phyloP scores from a whole-genome alignment of 1,140 invertebrate species.

The Neomicropteryx cornuta region DNA sequence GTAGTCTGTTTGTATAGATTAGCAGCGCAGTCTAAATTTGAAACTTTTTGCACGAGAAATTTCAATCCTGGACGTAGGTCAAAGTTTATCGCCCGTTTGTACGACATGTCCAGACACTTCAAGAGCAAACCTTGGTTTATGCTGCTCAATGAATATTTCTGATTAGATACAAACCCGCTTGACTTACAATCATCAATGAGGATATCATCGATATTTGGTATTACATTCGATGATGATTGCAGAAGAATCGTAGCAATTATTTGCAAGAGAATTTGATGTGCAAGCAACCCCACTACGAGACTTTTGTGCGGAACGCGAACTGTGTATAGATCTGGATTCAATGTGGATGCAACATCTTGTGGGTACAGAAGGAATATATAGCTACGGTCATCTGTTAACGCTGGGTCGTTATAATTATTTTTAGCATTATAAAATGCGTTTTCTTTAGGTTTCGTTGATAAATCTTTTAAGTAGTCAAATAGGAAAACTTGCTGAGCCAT shows the following conservation, averaged over 20 bases:
- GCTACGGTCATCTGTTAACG: conserved; percentile 61
- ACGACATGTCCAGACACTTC: conserved; percentile 69
- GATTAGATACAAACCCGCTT: conserved; percentile 38
- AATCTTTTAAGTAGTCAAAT: conserved; percentile 40
- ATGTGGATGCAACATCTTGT: conserved; percentile 55
- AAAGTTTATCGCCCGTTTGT: conserved; percentile 71
- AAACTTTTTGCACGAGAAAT: conserved; percentile 88
- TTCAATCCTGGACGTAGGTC: conserved; percentile 83
- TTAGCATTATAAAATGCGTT: conserved; percentile 26
- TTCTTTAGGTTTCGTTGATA: conserved; percentile 18
- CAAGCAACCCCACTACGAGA: conserved; percentile 75
- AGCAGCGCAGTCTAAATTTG: conserved; percentile 73
- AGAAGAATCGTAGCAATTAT: conserved; percentile 78
- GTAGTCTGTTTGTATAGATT: conserved; percentile 90
- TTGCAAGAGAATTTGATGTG: conserved; percentile 85
- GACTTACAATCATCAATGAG: conserved; percentile 43
- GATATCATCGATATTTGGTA: conserved; percentile 44
- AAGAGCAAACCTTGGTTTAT: conserved; percentile 57
- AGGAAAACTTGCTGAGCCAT: conserved; percentile 73
- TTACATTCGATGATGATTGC: conserved; percentile 45
- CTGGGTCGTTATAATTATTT: conserved; percentile 27
- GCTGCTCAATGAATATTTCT: conserved; percentile 38
- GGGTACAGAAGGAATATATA: conserved; percentile 86
- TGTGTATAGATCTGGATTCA: conserved; percentile 69
- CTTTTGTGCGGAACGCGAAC: conserved; percentile 76